These are phyloP conservation scores for Campylomormyrus numenius DNA, from an alignment of 2,113 vertebrate species.

Conservation along the genomic window DNA sequence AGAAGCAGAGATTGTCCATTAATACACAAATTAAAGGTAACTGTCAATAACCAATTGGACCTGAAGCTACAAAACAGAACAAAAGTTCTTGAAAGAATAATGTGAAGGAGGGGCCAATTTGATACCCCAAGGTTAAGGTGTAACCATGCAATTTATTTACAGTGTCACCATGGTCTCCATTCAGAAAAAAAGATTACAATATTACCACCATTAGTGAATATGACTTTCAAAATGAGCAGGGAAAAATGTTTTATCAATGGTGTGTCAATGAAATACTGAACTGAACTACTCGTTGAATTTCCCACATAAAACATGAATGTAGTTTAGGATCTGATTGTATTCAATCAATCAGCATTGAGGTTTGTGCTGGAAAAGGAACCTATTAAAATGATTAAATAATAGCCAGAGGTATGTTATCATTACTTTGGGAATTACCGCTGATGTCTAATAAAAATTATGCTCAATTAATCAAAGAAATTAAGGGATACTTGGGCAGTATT, in stretches of 20 bases:
- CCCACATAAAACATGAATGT: conserved; percentile 8
- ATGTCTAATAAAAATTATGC: conserved; percentile 12
- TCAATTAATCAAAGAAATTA: conserved; percentile 18
- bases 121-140: background rate
- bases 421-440: conserved; percentile 9
- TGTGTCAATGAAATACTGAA: background rate
- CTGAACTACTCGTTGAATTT: background rate
- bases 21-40: background rate
- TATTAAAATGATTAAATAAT: conserved; percentile 17
- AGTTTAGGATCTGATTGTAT: background rate
- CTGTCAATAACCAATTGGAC: background rate
- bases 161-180: background rate
- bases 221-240: background rate
- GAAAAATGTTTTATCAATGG: background rate
- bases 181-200: background rate
- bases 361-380: conserved; percentile 3
- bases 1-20: background rate
- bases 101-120: background rate
- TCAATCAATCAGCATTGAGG: background rate
- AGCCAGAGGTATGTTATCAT: conserved; percentile 7
- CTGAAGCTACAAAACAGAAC: background rate
- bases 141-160: background rate
- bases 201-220: background rate
- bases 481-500: background rate
- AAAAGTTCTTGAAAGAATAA: background rate